A percentile compares a stretch with the other conserved stretches of the same genome.
Evolutionary conservation across 2,888 invertebrate genomes (phyloP).

Genomic region (Epistrophella euchroma): DNA sequence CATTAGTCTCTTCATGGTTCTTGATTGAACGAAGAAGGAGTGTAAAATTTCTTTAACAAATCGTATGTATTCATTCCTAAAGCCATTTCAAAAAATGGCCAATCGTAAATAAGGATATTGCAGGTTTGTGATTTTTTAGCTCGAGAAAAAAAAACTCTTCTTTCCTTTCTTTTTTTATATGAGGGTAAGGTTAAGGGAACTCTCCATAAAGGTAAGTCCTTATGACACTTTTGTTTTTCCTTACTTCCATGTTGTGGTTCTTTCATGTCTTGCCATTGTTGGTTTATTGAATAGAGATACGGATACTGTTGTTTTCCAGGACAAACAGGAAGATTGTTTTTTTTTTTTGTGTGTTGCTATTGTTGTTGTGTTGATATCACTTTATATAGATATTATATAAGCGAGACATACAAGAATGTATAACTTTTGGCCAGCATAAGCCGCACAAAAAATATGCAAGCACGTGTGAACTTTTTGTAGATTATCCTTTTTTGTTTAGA

Average conservation of each 20-base stretch:
- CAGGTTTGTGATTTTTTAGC: no score
- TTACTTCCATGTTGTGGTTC: background rate
- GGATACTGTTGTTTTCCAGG: background rate
- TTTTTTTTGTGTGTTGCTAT: background rate
- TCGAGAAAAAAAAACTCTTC: background rate
- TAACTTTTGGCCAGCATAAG: conserved; percentile 28
- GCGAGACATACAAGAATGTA: conserved; percentile 8
- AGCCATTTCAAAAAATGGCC: no score
- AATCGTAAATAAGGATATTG: no score
- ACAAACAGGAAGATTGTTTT: conserved; percentile 6
- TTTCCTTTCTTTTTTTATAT: background rate
- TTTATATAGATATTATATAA: background rate
- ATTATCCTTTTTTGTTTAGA: conserved; percentile 47
- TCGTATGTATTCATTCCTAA: no score
- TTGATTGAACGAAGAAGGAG: no score
- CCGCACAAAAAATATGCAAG: conserved; percentile 28
- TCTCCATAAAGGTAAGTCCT: background rate
- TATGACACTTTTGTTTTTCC: conserved; percentile 7
- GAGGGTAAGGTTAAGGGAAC: background rate
- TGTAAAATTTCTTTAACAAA: no score
- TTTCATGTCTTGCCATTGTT: conserved; percentile 21
- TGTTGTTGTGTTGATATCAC: conserved; percentile 14
- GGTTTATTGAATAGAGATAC: conserved; percentile 30
- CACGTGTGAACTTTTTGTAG: conserved; percentile 59
- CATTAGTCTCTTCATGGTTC: no score